These are phyloP conservation scores for Nesospiza acunhae DNA, from an alignment of 2,113 vertebrate genomes.

Conservation along the genomic window DNA sequence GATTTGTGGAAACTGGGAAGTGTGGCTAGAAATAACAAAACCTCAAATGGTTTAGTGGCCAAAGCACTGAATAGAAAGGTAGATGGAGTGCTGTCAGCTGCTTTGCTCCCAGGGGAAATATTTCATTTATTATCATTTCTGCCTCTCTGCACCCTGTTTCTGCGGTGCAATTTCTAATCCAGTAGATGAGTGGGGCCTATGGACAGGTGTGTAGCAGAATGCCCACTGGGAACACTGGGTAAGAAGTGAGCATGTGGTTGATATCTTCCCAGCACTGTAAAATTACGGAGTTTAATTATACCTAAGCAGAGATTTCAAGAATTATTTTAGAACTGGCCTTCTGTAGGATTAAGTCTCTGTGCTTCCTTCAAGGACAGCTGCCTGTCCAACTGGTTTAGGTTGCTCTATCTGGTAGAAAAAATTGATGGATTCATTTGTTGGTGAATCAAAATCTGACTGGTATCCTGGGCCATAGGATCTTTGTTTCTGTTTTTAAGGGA, in stretches of 20 bases:
- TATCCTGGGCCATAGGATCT: background rate
- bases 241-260: background rate
- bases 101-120: background rate
- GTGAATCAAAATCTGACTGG: background rate
- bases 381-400: background rate
- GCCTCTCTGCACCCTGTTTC: accelerated
- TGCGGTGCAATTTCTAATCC: background rate
- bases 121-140: background rate
- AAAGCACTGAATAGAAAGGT: background rate
- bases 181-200: too few species aligned
- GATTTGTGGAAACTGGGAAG: background rate
- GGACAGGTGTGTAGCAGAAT: background rate
- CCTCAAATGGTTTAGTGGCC: background rate
- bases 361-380: background rate
- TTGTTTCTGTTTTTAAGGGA: background rate
- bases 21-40: background rate
- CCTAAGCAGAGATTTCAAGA: background rate
- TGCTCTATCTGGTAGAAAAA: background rate
- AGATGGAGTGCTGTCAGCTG: background rate
- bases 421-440: background rate
- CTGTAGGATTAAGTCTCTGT: background rate
- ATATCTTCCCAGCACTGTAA: background rate
- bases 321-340: background rate
- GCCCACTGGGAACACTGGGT: background rate
- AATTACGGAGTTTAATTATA: background rate